phyloP scores from a whole-genome alignment of 2,797 vertebrate genomes.

The Dipus sagitta region DNA sequence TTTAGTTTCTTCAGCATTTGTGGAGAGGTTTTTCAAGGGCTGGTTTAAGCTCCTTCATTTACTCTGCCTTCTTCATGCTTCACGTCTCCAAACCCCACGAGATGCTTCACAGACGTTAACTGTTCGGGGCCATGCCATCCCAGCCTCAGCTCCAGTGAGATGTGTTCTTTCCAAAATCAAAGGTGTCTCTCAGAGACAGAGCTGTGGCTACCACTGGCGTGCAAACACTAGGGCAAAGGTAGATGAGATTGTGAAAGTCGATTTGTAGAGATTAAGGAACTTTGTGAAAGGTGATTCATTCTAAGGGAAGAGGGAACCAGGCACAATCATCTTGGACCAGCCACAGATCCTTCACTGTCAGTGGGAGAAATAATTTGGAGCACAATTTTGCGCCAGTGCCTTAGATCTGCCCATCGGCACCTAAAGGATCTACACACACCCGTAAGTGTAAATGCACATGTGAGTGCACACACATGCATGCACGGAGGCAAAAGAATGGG shows the following conservation, averaged over 20 bases:
- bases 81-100: not conserved
- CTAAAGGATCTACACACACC: too few relatives aligned
- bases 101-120: not conserved
- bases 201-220: not conserved
- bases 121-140: not conserved
- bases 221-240: not conserved
- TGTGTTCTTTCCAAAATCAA: conserved; percentile 1
- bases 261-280: not conserved
- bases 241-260: not conserved
- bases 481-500: too few relatives aligned
- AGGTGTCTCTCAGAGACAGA: not conserved
- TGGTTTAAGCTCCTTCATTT: not conserved
- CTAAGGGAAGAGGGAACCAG: not conserved
- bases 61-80: not conserved
- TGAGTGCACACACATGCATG: too few relatives aligned
- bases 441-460: too few relatives aligned
- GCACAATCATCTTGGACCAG: too few relatives aligned
- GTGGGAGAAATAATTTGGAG: not conserved
- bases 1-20: not conserved
- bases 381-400: not conserved
- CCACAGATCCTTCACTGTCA: not conserved
- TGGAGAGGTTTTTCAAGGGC: not conserved
- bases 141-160: not conserved
- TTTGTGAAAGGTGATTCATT: not conserved
- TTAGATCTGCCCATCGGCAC: not conserved